These are phyloP conservation scores for Eudorcas thomsonii DNA, from an alignment of 2,113 vertebrate species.

Conservation along the genomic window DNA sequence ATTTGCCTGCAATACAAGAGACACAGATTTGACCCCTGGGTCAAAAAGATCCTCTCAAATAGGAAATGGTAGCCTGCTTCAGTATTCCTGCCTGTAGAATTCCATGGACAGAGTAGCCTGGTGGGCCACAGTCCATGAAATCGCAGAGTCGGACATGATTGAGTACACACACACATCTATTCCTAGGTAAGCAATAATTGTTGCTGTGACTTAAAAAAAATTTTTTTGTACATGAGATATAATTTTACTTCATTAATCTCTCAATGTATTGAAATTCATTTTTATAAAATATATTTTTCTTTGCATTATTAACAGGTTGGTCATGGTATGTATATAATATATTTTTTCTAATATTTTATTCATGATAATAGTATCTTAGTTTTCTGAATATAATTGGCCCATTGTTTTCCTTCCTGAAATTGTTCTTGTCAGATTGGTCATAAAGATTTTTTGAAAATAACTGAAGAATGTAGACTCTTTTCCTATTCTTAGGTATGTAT, in stretches of 20 bases:
- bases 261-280: neutral
- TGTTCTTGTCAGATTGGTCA: neutral
- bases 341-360: neutral
- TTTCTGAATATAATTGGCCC: neutral
- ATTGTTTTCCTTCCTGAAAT: neutral
- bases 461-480: neutral
- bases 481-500: neutral
- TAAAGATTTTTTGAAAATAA: neutral
- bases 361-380: neutral
- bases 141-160: rapidly evolving
- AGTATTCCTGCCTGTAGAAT: neutral
- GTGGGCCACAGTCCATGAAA: neutral
- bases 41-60: neutral
- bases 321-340: neutral
- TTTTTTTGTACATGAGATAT: neutral
- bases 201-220: neutral
- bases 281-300: neutral
- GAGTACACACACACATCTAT: neutral
- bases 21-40: too few relatives aligned
- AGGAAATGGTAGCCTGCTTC: neutral
- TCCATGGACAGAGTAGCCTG: neutral
- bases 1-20: too few relatives aligned
- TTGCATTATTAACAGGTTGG: neutral
- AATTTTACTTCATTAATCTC: neutral
- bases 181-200: neutral